phyloP scores from a whole-genome alignment of 2,113 vertebrate species.

The Hippolais icterina region DNA sequence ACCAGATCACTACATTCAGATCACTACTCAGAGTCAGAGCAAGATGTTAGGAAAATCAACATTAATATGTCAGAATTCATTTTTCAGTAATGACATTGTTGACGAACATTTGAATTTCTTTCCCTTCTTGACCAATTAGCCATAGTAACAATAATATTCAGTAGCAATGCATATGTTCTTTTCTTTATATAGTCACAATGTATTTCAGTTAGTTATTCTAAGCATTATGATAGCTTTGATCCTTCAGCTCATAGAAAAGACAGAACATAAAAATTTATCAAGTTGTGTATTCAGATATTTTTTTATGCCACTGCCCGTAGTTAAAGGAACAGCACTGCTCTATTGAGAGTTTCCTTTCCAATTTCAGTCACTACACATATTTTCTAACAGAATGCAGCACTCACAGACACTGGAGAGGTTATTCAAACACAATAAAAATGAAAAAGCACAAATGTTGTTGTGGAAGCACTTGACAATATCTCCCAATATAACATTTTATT shows the following conservation, averaged over 20 bases:
- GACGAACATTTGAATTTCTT: not conserved
- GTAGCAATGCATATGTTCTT: not conserved
- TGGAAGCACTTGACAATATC: not conserved
- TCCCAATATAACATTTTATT: constrained; percentile 19
- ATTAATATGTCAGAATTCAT: not conserved
- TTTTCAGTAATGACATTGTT: not conserved
- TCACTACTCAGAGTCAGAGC: not conserved
- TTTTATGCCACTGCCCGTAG: not conserved
- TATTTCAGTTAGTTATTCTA: not conserved
- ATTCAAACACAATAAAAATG: constrained; percentile 47
- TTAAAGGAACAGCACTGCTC: not conserved
- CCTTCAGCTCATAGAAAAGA: not conserved
- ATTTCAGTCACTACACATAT: constrained; percentile 1
- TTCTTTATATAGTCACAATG: not conserved
- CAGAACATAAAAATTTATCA: not conserved
- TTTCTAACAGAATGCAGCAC: constrained; percentile 6
- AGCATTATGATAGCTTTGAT: not conserved
- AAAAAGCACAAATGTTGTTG: constrained; percentile 15
- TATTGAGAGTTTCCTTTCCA: constrained; percentile 5
- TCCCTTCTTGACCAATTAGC: not conserved
- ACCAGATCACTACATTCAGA: not conserved
- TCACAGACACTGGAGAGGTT: constrained; percentile 1
- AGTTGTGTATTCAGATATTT: not conserved
- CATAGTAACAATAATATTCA: not conserved
- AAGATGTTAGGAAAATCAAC: not conserved